These are phyloP conservation scores for Urocitellus parryii DNA, from an alignment of 2,113 vertebrate species.

Conservation along the genomic window DNA sequence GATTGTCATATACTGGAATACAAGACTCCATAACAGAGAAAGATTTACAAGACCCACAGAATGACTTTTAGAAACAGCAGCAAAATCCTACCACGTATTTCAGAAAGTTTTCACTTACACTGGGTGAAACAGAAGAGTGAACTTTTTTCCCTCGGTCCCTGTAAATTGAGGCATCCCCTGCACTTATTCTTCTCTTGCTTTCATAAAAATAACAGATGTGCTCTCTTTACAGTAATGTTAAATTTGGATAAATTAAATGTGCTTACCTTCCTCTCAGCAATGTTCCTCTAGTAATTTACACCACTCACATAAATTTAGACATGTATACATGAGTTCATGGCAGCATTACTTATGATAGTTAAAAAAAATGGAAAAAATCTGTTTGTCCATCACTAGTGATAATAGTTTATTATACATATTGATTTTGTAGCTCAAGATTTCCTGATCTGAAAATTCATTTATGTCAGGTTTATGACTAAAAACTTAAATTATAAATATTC, in stretches of 20 bases:
- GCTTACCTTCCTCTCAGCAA: not conserved
- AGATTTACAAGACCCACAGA: not conserved
- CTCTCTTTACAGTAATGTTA: not conserved
- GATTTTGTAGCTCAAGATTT: constrained; percentile 16
- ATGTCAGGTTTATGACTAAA: constrained; percentile 23
- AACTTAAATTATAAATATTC: constrained; percentile 45
- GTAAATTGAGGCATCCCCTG: not conserved
- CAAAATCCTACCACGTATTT: not conserved
- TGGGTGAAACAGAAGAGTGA: not conserved
- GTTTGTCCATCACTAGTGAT: not conserved
- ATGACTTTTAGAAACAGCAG: not conserved
- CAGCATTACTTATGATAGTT: not conserved
- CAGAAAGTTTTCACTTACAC: not conserved
- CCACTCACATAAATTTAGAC: not conserved
- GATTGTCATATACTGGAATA: not conserved
- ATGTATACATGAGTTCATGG: not conserved
- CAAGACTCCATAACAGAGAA: not conserved
- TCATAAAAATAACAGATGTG: not conserved
- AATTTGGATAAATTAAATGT: constrained; percentile 1
- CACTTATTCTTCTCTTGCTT: not conserved
- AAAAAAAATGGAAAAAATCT: not conserved
- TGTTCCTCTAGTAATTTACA: constrained; percentile 2
- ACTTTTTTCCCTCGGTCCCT: not conserved
- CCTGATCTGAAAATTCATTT: not conserved
- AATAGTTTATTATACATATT: not conserved